Evolutionary conservation across 2,888 invertebrate genomes (phyloP), one percentile per base, ranked within the genome.

Genomic region (Caenorhabditis panamensis): DNA sequence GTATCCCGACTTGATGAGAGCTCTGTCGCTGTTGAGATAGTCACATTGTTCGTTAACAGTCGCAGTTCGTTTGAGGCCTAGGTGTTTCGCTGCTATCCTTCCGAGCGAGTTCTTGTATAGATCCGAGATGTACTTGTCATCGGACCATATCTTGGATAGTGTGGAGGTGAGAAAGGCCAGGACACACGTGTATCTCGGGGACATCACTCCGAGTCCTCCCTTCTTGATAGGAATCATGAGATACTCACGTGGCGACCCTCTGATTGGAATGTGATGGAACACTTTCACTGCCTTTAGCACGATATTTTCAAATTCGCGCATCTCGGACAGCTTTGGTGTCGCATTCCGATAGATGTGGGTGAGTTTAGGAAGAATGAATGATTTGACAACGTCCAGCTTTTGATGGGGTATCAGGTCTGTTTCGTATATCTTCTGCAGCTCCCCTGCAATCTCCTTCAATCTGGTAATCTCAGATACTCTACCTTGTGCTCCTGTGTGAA

Each of bases 331-430:
- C 28, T 26, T 44, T 2, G 67, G 67, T 1, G 26, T 56, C 13
- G 78, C 54, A 20, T 73, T 63, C 18, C 53, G 24, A 11, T 58
- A 20, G 28, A 58, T 44, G 51, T 58, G 59, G 13, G 36, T n/a
- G 5, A 80, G 31, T n/a, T 51, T 16, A 0, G 82, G 67, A 0
- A 78, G 47, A n/a, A 82, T 56, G 18, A 79, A 82, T 0, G 75
- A 44, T 13, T 73, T 66, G 2, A 82, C 0, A 5, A 63, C 68
- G 44, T 79, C 73, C 16, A 73, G 41, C 24, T 79, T 82, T 47
- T 82, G 82, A 53, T 53, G 59, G 13, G 81, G 81, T 0, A 77
- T 61, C 1, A 82, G 56, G 1, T 51, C 18, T 1, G 56, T 54
- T 8, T 3, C 2, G 37, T 61, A 9, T 1, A 81, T 28, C 3